Conservation (phyloP, 2,797 vertebrate species). For the Crocodylus rhombifer region DNA sequence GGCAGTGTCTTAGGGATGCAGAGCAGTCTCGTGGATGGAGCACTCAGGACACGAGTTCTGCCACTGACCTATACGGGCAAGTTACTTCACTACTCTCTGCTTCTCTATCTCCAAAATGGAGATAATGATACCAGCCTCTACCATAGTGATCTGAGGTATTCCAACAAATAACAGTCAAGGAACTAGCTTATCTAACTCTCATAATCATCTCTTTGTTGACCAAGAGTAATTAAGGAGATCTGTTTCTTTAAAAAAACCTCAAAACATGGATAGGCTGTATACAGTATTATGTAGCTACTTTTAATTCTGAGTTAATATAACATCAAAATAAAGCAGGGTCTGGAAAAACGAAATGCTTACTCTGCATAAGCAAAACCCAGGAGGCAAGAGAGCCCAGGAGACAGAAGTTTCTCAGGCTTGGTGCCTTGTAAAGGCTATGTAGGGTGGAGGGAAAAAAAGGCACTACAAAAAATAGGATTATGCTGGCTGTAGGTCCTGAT, state of each 20-base stretch:
- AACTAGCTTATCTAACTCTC: too few species aligned
- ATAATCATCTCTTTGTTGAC: not conserved
- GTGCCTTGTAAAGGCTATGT: not conserved
- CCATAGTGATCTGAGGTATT: too few species aligned
- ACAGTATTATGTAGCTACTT: not conserved
- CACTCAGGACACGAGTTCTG: not conserved
- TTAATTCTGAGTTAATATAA: not conserved
- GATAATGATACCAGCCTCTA: not conserved
- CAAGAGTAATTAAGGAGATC: not conserved
- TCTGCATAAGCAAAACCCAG: not conserved
- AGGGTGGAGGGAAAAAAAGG: not conserved
- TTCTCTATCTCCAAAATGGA: not conserved
- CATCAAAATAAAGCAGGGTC: not conserved
- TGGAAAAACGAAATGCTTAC: not conserved
- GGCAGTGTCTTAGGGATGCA: not conserved
- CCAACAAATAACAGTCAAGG: too few species aligned
- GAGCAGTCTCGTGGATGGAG: not conserved
- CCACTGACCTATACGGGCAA: not conserved
- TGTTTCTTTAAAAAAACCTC: not conserved
- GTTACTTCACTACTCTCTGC: not conserved
- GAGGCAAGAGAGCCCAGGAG: not conserved
- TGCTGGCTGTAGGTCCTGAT: too few species aligned
- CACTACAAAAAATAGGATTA: not conserved
- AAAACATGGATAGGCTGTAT: not conserved
- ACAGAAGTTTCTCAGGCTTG: not conserved